Evolutionary conservation across 1,140 invertebrate species (phyloP), one percentile per base, ranked within the genome.

Genomic region (Atta colombica): DNA sequence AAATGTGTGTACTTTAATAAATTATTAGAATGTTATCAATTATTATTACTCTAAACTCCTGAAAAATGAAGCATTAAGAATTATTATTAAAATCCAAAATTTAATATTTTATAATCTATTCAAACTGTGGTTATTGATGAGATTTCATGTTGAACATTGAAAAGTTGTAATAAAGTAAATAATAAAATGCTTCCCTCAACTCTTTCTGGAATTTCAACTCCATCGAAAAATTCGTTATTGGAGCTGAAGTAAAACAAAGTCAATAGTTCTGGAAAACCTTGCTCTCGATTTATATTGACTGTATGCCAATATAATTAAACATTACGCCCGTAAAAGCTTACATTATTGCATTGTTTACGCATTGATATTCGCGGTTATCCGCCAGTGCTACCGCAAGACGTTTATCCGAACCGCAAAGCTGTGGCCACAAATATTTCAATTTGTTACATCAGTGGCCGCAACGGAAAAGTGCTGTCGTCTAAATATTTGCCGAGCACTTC

Each of bases 401-500:
- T 71, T 81, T 81, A 71, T 45, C n/a, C 14, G 77, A 39, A 69
- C 63, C 51, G 78, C 78, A 45, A 80, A 80, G 51, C 66, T 31
- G 51, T 49, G 51, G 51, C 53, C 35, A 68, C 51, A 81, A 81
- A 81, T 81, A 81, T 71, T 81, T 81, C 78, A 81, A 81, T 71
- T 63, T 60, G 78, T 81, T 81, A 81, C 78, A 81, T 81, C 78
- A 81, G 65, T 39, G 51, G 66, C 35, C 31, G 21, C 78, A 81
- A 71, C 35, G 78, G 78, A 81, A 81, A 81, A 81, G 78, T 81
- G 78, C 78, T 81, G 66, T 66, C 51, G 78, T 71, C 65, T 58
- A 81, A 81, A 81, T 81, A 81, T 81, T 81, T 81, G 53, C 66
- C 65, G 53, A 81, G 78, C 78, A 81, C 78, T 81, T 81, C 21